A percentile compares a stretch with the other conserved stretches of the same genome.
These are phyloP conservation scores for Thunnus maccoyii DNA, from an alignment of 2,113 vertebrate genomes.

Conservation along the genomic window DNA sequence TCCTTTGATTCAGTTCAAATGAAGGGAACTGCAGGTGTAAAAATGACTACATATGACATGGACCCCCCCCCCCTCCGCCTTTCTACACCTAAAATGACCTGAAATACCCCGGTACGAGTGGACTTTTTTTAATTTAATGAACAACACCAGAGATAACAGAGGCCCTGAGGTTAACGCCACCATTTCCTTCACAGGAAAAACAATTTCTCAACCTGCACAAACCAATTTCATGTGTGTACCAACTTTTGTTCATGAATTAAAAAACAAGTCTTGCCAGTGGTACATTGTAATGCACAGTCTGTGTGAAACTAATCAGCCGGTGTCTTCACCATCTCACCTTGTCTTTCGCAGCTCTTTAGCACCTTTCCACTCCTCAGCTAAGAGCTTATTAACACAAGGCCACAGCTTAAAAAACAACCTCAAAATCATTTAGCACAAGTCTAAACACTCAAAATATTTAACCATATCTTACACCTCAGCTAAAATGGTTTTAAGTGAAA, in stretches of 20 bases:
- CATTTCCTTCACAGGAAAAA: not conserved
- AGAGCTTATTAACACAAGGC: constrained; percentile 41
- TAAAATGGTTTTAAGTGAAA: constrained; percentile 4
- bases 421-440: constrained; percentile 22
- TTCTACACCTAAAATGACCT: not conserved
- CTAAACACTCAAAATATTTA: constrained; percentile 44
- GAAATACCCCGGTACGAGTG: not conserved
- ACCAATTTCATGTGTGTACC: not conserved
- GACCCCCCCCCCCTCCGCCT: no score
- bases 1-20: no score
- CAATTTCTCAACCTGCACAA: not conserved
- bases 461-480: constrained; percentile 16
- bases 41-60: no score
- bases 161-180: not conserved
- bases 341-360: constrained; percentile 41
- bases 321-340: constrained; percentile 20
- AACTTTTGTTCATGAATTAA: not conserved
- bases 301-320: constrained; percentile 26
- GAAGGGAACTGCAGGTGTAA: not conserved
- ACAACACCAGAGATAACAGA: not conserved
- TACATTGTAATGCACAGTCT: not conserved
- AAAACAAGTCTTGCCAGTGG: constrained; percentile 5
- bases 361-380: constrained; percentile 20
- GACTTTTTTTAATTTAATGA: not conserved
- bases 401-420: constrained; percentile 1